Conservation (phyloP, 2,797 vertebrate species). For the Ceryle rudis region DNA sequence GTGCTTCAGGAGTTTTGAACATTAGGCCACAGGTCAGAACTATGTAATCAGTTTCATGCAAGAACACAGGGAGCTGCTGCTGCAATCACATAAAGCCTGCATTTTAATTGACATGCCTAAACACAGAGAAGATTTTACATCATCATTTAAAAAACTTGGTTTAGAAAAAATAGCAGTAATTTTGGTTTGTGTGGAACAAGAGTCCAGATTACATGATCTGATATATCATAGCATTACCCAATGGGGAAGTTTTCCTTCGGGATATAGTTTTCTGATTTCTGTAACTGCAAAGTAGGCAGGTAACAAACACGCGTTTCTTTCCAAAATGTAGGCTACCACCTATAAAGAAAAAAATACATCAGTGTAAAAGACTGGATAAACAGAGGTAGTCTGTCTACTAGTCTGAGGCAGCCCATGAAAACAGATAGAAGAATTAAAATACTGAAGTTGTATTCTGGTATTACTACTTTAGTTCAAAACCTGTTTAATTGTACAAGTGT, state of each 20-base stretch:
- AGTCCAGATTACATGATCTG: background rate
- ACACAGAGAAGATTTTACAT: background rate
- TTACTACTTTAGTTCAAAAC: background rate
- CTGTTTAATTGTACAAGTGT: background rate
- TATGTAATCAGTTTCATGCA: background rate
- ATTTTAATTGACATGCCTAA: background rate
- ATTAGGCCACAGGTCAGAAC: background rate
- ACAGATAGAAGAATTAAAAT: background rate
- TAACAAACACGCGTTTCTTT: constrained; percentile 96
- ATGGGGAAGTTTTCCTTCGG: constrained; percentile 96
- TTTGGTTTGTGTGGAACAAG: background rate
- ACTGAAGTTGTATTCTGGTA: background rate
- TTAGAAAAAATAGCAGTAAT: background rate
- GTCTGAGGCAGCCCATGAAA: background rate
- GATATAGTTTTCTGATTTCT: constrained; percentile 97
- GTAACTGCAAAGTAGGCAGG: constrained; percentile 97
- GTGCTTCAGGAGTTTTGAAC: background rate
- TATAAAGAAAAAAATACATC: constrained; percentile 56
- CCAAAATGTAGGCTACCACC: constrained; percentile 98
- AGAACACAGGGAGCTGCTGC: background rate
- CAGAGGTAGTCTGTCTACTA: background rate
- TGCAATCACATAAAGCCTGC: background rate
- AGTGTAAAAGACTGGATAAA: background rate
- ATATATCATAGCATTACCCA: constrained; percentile 84
- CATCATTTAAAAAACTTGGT: background rate